Conservation (phyloP, 2,113 vertebrate species). For the Recurvirostra avosetta region DNA sequence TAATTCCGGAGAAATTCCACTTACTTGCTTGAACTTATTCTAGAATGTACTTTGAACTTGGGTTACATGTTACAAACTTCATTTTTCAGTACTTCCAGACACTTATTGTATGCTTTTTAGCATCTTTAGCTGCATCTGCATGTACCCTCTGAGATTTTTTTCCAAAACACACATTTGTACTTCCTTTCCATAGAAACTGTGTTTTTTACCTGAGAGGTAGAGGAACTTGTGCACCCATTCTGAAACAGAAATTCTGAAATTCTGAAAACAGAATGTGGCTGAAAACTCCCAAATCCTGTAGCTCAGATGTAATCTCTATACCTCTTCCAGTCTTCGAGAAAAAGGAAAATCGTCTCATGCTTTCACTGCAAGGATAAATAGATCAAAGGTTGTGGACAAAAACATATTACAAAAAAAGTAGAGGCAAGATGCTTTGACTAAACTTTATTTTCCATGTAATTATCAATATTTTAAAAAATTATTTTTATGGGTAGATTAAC, state of each 20-base stretch:
- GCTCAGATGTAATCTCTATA: not conserved
- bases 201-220: not conserved
- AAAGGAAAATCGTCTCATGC: not conserved
- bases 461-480: not conserved
- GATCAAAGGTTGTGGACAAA: not conserved
- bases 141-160: not conserved
- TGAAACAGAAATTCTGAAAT: too few species aligned
- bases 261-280: not conserved
- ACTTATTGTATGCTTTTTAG: not conserved
- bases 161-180: not conserved
- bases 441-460: not conserved
- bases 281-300: not conserved
- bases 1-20: not conserved
- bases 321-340: not conserved
- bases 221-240: fast-evolving
- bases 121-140: not conserved
- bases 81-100: not conserved
- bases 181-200: not conserved
- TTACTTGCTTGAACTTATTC: not conserved
- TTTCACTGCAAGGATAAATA: not conserved
- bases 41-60: not conserved
- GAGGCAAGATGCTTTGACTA: not conserved
- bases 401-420: not conserved
- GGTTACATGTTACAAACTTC: not conserved
- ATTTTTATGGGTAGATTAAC: not conserved